A percentile compares a stretch with the other conserved stretches of the same genome.
Conservation (phyloP, 1,140 invertebrate species). For the Drosophila suzukii region DNA sequence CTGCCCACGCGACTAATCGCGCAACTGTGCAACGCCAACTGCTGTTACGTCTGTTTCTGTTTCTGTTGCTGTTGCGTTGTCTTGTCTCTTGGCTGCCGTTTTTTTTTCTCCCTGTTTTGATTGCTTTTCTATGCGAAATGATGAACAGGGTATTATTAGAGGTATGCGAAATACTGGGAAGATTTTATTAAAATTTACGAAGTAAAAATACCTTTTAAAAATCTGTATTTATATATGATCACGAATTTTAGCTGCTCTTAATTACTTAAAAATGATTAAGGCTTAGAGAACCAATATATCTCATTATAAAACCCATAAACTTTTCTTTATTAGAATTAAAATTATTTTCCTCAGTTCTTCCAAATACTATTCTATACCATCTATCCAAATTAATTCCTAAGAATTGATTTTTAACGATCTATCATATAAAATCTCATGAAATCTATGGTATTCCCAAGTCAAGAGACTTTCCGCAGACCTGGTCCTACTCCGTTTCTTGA, state of each 20-base stretch:
- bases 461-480: neutral
- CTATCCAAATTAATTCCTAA: too few relatives aligned
- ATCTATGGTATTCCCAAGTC: neutral
- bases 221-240: too few relatives aligned
- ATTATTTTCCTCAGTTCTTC: too few relatives aligned
- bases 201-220: too few relatives aligned
- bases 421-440: accelerated
- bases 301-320: too few relatives aligned
- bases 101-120: slow-evolving; percentile 49
- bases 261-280: too few relatives aligned
- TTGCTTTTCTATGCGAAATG: slow-evolving; percentile 57
- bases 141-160: slow-evolving; percentile 14
- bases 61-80: slow-evolving; percentile 49
- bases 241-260: too few relatives aligned
- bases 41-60: slow-evolving; percentile 62
- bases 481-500: slow-evolving; percentile 10
- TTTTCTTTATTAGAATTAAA: too few relatives aligned
- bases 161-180: neutral
- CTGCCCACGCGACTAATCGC: slow-evolving; percentile 51
- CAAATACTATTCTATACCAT: too few relatives aligned
- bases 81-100: slow-evolving; percentile 40
- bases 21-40: slow-evolving; percentile 66
- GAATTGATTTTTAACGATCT: too few relatives aligned
- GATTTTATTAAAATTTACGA: neutral
- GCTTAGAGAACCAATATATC: too few relatives aligned